These are phyloP conservation scores for Bombyx mandarina DNA, from an alignment of 1,140 invertebrate species.

Conservation along the genomic window DNA sequence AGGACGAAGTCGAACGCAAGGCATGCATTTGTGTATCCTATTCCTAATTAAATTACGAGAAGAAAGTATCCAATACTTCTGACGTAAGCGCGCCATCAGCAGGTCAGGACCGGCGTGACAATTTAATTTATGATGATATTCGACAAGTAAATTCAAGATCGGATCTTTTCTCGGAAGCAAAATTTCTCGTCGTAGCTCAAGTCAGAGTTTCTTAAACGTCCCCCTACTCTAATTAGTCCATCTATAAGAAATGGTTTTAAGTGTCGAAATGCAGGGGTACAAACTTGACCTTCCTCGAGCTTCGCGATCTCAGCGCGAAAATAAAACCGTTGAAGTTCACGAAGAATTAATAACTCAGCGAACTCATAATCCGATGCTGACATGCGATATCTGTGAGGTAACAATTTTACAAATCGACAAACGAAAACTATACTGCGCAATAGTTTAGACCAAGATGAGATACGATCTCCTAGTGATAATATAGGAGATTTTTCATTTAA, in stretches of 20 bases:
- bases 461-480: no score
- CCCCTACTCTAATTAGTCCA: background rate
- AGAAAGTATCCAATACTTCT: slow-evolving; percentile 18
- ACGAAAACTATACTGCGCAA: no score
- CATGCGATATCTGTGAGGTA: no score
- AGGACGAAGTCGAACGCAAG: slow-evolving; percentile 15
- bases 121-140: slow-evolving; percentile 10
- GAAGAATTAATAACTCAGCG: no score
- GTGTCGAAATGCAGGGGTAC: no score
- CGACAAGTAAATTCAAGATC: slow-evolving; percentile 11
- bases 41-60: slow-evolving; percentile 13
- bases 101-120: slow-evolving; percentile 15
- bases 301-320: no score
- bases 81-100: slow-evolving; percentile 15
- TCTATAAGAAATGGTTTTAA: background rate
- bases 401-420: no score
- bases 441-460: no score
- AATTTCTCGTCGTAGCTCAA: slow-evolving; percentile 3
- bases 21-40: slow-evolving; percentile 12
- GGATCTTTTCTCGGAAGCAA: slow-evolving; percentile 5
- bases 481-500: no score
- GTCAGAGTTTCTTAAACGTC: slow-evolving; percentile 2
- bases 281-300: no score
- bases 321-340: no score
- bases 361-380: no score